phyloP scores from a whole-genome alignment of 2,797 vertebrate species.

The Rhinophrynus dorsalis region DNA sequence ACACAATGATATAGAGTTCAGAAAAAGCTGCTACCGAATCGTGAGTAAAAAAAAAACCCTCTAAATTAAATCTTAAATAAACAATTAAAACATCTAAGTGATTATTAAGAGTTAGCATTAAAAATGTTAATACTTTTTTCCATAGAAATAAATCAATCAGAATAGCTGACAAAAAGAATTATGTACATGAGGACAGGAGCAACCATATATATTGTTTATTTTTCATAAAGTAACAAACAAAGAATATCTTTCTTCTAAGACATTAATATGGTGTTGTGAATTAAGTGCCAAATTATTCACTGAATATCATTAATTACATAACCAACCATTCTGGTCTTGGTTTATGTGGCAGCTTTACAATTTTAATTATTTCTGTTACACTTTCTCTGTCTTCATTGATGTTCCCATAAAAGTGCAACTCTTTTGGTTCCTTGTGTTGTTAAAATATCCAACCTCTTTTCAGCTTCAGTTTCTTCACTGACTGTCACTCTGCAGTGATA shows the following conservation, averaged over 20 bases:
- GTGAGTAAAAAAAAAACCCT: background rate
- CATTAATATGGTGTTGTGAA: constrained; percentile 13
- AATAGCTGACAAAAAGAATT: constrained; percentile 4
- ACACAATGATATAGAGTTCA: too few relatives aligned
- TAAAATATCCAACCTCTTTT: too few relatives aligned
- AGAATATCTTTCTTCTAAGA: constrained; percentile 26
- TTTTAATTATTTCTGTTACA: too few relatives aligned
- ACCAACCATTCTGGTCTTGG: background rate
- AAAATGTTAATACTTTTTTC: background rate
- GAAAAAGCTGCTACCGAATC: background rate
- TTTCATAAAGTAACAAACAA: constrained; percentile 4
- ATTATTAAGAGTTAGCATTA: background rate
- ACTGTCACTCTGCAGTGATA: too few relatives aligned
- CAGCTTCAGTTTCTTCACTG: too few relatives aligned
- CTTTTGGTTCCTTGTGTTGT: too few relatives aligned
- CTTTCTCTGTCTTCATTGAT: too few relatives aligned
- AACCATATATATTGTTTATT: constrained; percentile 26
- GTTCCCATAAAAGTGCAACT: too few relatives aligned
- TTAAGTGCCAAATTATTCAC: constrained; percentile 31
- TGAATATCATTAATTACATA: constrained; percentile 22
- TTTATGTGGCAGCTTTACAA: background rate
- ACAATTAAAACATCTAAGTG: background rate
- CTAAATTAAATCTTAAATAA: background rate
- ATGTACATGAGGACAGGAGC: background rate
- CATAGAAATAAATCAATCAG: background rate